Percentiles rank a stretch among this genome's conserved stretches.
Evolutionary conservation across 2,888 invertebrate species (phyloP).

Genomic region (Cryptocephalus moraei): DNA sequence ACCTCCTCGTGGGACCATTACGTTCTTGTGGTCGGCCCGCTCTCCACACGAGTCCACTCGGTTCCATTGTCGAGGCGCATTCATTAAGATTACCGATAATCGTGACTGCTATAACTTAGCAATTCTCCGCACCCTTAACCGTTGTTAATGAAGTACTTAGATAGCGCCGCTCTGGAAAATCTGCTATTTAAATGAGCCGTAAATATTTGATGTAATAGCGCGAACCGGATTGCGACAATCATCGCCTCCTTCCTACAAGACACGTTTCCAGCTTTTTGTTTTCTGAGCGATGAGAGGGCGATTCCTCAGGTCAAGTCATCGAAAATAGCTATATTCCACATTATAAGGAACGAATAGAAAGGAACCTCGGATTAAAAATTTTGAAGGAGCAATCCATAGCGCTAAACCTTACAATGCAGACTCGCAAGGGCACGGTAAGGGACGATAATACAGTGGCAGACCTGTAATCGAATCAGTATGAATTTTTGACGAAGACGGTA

Average conservation of each 20-base stretch:
- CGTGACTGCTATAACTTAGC: slow-evolving; percentile 32
- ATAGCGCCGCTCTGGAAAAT: slow-evolving; percentile 29
- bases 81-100: slow-evolving; percentile 36
- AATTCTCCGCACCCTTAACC: slow-evolving; percentile 23
- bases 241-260: slow-evolving; percentile 2
- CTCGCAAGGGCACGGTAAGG: too few relatives aligned
- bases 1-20: slow-evolving; percentile 23
- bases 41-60: slow-evolving; percentile 8
- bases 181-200: slow-evolving; percentile 31
- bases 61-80: slow-evolving; percentile 29
- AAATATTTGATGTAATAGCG: slow-evolving; percentile 24
- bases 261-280: too few relatives aligned
- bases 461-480: too few relatives aligned
- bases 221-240: slow-evolving; percentile 13
- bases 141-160: slow-evolving; percentile 33
- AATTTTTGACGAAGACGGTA: too few relatives aligned
- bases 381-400: too few relatives aligned
- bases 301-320: too few relatives aligned
- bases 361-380: too few relatives aligned
- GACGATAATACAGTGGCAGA: too few relatives aligned
- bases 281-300: too few relatives aligned
- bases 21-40: slow-evolving; percentile 15
- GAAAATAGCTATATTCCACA: too few relatives aligned
- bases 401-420: too few relatives aligned
- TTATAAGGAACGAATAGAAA: too few relatives aligned